phyloP scores from a whole-genome alignment of 1,140 invertebrate species.

The Cecropterus lyciades region DNA sequence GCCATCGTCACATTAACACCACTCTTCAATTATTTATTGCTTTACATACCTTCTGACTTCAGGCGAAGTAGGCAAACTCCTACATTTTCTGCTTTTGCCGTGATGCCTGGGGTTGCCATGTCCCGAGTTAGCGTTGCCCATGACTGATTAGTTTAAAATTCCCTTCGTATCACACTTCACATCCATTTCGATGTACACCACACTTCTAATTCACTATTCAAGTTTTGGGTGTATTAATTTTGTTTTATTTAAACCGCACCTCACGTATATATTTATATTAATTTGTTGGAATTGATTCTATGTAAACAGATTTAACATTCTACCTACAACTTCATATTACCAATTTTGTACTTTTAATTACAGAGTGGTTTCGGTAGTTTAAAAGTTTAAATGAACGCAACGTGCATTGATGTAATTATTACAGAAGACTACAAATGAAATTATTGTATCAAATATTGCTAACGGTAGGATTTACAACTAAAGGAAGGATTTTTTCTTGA shows the following conservation, averaged over 20 bases:
- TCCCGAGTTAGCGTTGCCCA: conserved; percentile 80
- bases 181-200: conserved; percentile 25
- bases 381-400: not conserved
- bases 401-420: too few relatives aligned
- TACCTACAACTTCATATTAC: conserved; percentile 1
- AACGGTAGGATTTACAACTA: too few relatives aligned
- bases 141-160: conserved; percentile 39
- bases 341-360: not conserved
- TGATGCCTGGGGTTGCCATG: conserved; percentile 63
- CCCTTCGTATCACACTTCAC: conserved; percentile 32
- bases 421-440: too few relatives aligned
- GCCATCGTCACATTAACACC: too few relatives aligned
- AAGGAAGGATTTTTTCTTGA: too few relatives aligned
- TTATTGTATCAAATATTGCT: too few relatives aligned
- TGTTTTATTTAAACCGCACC: conserved; percentile 16
- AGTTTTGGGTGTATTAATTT: conserved; percentile 39
- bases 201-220: conserved; percentile 39
- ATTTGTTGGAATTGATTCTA: too few relatives aligned
- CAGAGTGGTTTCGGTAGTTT: not conserved
- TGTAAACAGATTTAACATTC: not conserved
- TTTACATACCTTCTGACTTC: conserved; percentile 78
- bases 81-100: conserved; percentile 74
- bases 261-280: not conserved
- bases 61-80: conserved; percentile 80
- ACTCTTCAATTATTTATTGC: too few relatives aligned